Evolutionary conservation across 1,140 invertebrate species (phyloP), one percentile per base, ranked within the genome.

Genomic region (Drosophila erecta): DNA sequence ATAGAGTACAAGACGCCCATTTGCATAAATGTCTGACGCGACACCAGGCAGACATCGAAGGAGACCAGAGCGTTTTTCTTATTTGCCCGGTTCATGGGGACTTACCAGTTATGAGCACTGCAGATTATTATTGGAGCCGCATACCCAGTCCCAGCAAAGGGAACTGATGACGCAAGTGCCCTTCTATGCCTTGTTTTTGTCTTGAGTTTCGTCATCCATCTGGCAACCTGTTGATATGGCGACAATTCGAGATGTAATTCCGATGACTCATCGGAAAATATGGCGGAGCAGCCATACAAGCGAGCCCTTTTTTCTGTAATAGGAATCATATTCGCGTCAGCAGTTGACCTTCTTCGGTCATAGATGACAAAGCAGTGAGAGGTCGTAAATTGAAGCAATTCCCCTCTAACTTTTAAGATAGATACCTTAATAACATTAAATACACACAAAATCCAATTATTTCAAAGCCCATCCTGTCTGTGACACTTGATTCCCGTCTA

Each of bases 21-120:
- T 84, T 80, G 78, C 73, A 84, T 72, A 85, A 85, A 69, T 69
- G 80, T 65, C 70, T 64, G 59, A 22, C 49, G 38, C 58, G 58
- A 41, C 53, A 57, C 49, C 11, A 60, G 50, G 33, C 62, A 55
- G 41, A 59, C 56, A 51, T 22, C 40, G 41, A 30, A 35, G 53
- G 30, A 44, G 38, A 49, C 64, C 49, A 61, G 49, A 76, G 50
- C 33, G 43, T 51, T 67, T 81, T 81, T 70, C 80, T 60, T 56
- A 40, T 40, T 73, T 81, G 65, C 69, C 44, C 76, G 54, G 77
- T 77, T 77, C 67, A 67, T 69, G 44, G 17, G 50, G 27, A 53
- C 43, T 51, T 74, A 37, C 46, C 64, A 72, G 74, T 81, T 65
- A 60, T 69, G 69, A 50, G 51, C 44, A 69, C 47, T 76, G 74